Conservation (phyloP, 1,140 invertebrate species). For the Drosophila auraria region DNA sequence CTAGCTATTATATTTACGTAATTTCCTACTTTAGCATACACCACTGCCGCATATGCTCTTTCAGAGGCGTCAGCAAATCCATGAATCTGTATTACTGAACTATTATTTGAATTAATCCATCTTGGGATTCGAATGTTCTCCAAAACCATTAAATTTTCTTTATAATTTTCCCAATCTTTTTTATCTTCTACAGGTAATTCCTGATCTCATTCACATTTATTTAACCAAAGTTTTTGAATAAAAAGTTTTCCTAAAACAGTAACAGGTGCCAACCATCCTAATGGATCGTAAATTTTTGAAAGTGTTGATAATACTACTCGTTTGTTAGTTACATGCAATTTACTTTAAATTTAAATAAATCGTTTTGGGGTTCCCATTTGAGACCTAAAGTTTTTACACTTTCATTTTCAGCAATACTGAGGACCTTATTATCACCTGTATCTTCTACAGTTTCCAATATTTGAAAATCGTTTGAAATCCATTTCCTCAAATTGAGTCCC, state of each 20-base stretch:
- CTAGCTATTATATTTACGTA: not conserved
- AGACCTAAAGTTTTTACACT: not conserved
- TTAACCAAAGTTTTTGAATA: slow-evolving; percentile 7
- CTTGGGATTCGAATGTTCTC: not conserved
- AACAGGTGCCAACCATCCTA: not conserved
- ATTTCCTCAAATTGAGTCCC: not conserved
- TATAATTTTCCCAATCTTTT: no score
- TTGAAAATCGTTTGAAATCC: not conserved
- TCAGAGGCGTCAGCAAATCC: not conserved
- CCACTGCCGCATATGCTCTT: not conserved
- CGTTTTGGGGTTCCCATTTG: not conserved
- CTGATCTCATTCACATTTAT: slow-evolving; percentile 13
- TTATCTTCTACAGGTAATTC: slow-evolving; percentile 1
- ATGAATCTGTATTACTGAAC: not conserved
- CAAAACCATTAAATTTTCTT: not conserved
- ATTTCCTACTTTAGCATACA: not conserved
- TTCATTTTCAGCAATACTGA: not conserved
- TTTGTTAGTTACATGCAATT: not conserved
- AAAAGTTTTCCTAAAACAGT: slow-evolving; percentile 10
- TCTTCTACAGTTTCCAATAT: not conserved
- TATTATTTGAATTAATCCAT: not conserved
- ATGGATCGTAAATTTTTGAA: slow-evolving; percentile 3
- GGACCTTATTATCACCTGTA: not conserved
- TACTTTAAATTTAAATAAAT: not conserved
- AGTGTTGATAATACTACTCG: slow-evolving; percentile 3